Conservation (phyloP, 2,888 invertebrate genomes). For the Ophioninae sp. region DNA sequence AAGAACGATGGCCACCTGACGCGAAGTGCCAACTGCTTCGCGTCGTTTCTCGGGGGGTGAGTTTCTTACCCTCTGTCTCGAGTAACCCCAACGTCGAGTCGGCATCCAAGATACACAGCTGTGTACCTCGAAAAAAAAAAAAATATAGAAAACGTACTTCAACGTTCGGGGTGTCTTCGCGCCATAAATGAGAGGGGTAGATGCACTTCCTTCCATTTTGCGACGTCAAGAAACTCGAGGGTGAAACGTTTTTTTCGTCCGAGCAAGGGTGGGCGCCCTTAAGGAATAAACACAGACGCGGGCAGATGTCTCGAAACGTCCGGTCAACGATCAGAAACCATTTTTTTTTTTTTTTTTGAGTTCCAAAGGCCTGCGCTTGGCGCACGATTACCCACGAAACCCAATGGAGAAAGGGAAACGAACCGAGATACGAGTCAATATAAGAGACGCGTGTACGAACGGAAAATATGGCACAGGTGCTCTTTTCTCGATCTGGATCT, state of each 20-base stretch:
- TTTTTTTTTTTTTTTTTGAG: constrained; percentile 23
- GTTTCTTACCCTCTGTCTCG: constrained; percentile 51
- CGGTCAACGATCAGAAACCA: constrained; percentile 57
- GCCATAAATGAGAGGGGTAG: not conserved
- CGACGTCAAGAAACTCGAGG: constrained; percentile 33
- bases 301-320: constrained; percentile 56
- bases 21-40: constrained; percentile 74
- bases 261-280: constrained; percentile 57
- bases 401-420: not conserved
- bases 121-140: not conserved
- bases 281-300: constrained; percentile 22
- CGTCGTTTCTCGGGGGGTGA: constrained; percentile 71
- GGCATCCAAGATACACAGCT: constrained; percentile 10
- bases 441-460: constrained; percentile 18
- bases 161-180: constrained; percentile 45
- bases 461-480: constrained; percentile 56
- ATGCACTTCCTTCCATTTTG: constrained; percentile 39
- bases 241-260: constrained; percentile 17
- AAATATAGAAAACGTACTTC: not conserved
- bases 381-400: constrained; percentile 43
- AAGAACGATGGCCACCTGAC: constrained; percentile 77
- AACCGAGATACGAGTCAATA: not conserved
- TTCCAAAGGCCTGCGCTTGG: constrained; percentile 21
- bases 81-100: constrained; percentile 21
- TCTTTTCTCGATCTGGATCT: constrained; percentile 43